A percentile compares a stretch with the other conserved stretches of the same genome.
These are phyloP conservation scores for Nephrotoma appendiculata DNA, from an alignment of 2,888 invertebrate genomes.

Conservation along the genomic window DNA sequence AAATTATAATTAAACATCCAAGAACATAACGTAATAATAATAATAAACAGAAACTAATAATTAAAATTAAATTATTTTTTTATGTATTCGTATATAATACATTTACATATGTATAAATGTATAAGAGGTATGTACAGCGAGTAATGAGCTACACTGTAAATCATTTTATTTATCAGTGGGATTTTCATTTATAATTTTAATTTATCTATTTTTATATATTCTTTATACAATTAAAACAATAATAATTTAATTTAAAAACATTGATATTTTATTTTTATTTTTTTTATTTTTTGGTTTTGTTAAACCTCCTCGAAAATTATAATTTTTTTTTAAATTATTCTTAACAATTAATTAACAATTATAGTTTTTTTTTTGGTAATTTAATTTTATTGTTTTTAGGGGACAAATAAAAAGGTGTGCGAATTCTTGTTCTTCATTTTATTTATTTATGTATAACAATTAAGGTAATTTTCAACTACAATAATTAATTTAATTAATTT, in stretches of 20 bases:
- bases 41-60: not conserved
- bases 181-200: not conserved
- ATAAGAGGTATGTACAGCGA: not conserved
- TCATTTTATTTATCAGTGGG: not conserved
- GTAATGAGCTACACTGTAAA: not conserved
- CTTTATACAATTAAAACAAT: slow-evolving; percentile 1
- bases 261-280: not conserved
- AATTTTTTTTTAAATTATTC: not conserved
- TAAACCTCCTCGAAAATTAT: not conserved
- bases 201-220: not conserved
- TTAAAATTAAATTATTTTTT: not conserved
- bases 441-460: not conserved
- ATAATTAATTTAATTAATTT: slow-evolving; percentile 9
- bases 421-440: not conserved
- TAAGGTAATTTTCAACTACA: not conserved
- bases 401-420: not conserved
- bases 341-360: slow-evolving; percentile 4
- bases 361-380: not conserved
- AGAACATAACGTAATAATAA: not conserved
- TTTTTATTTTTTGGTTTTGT: not conserved
- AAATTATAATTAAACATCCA: not conserved
- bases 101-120: too few species aligned
- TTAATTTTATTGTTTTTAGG: not conserved
- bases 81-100: not conserved
- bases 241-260: not conserved